Percentiles rank a stretch among this genome's conserved stretches.
These are phyloP conservation scores for Babylonia areolata DNA, from an alignment of 1,140 invertebrate species.

Conservation along the genomic window DNA sequence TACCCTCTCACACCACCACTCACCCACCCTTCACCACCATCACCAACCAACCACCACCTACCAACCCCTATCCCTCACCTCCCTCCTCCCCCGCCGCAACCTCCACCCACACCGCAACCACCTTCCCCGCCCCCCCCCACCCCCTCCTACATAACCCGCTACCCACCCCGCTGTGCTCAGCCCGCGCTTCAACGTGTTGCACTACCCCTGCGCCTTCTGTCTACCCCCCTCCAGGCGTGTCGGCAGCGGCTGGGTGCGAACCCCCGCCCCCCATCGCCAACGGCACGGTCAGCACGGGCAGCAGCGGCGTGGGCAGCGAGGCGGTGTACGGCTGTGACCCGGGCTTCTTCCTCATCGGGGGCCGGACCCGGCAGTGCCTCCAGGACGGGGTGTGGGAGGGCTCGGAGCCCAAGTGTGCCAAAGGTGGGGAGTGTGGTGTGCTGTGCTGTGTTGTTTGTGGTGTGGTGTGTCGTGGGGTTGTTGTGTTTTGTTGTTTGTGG, in stretches of 20 bases:
- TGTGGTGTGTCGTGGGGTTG: too few relatives aligned
- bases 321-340: slow-evolving; percentile 52
- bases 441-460: too few relatives aligned
- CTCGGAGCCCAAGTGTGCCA: slow-evolving; percentile 59
- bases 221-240: not conserved
- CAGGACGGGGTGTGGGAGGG: slow-evolving; percentile 61
- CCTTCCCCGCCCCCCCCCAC: not conserved
- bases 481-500: too few relatives aligned
- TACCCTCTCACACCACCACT: too few relatives aligned
- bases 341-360: slow-evolving; percentile 57
- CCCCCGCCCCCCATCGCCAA: slow-evolving; percentile 46
- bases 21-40: too few relatives aligned
- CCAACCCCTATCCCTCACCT: too few relatives aligned
- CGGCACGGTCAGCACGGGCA: slow-evolving; percentile 48
- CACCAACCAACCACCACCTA: too few relatives aligned
- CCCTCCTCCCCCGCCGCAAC: too few relatives aligned
- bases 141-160: not conserved
- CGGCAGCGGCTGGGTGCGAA: slow-evolving; percentile 56
- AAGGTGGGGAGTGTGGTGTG: slow-evolving; percentile 41
- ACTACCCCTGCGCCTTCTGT: not conserved
- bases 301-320: slow-evolving; percentile 45
- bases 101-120: not conserved
- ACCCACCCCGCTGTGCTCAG: not conserved
- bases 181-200: not conserved
- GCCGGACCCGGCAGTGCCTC: slow-evolving; percentile 48